Conservation (phyloP, 2,888 invertebrate genomes). For the Lasioglossum zephyrum region DNA sequence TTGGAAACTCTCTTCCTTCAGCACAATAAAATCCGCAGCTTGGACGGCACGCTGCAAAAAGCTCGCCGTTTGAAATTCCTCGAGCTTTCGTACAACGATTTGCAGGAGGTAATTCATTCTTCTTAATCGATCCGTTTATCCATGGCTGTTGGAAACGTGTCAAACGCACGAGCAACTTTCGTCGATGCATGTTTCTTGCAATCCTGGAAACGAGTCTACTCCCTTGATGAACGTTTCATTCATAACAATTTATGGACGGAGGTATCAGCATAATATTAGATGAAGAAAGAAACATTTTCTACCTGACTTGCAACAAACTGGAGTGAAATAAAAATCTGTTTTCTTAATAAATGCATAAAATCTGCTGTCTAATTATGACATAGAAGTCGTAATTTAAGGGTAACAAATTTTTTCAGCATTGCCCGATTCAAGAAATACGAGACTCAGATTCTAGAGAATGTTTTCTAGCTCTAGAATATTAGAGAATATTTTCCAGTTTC, state of each 20-base stretch:
- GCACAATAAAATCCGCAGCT: constrained; percentile 89
- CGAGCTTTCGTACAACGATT: constrained; percentile 90
- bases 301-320: too few relatives aligned
- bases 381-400: neutral
- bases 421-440: neutral
- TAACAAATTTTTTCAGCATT: neutral
- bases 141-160: neutral
- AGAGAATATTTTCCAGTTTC: too few relatives aligned
- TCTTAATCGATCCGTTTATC: neutral
- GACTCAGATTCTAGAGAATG: neutral
- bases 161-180: neutral
- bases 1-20: constrained; percentile 90
- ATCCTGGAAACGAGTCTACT: neutral
- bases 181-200: neutral
- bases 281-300: too few relatives aligned
- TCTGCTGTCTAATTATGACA: neutral
- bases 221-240: neutral
- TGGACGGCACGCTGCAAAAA: constrained; percentile 90
- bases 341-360: too few relatives aligned
- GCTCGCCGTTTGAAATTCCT: constrained; percentile 88
- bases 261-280: too few relatives aligned
- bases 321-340: too few relatives aligned
- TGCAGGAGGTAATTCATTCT: constrained; percentile 86
- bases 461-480: too few relatives aligned
- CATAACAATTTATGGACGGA: neutral